Conservation (phyloP, 2,113 vertebrate species). For the Perca schrenkii region DNA sequence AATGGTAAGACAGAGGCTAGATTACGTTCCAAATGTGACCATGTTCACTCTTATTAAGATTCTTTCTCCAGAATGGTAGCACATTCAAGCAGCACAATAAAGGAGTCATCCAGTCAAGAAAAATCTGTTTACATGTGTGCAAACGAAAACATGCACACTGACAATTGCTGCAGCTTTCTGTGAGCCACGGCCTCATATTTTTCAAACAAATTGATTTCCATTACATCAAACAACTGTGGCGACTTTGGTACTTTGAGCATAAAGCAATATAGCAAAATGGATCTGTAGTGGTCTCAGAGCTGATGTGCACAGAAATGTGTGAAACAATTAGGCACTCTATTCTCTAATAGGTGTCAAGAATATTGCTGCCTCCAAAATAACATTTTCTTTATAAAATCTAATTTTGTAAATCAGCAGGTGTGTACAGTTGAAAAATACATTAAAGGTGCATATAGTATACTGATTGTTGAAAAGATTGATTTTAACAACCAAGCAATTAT, state of each 20-base stretch:
- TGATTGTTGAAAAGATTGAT: slow-evolving; percentile 49
- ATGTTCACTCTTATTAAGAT: slow-evolving; percentile 23
- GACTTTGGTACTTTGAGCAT: slow-evolving; percentile 54
- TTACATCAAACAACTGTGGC: slow-evolving; percentile 67
- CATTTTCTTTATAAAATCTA: slow-evolving; percentile 65
- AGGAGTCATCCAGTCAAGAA: slow-evolving; percentile 64
- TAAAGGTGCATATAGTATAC: slow-evolving; percentile 23
- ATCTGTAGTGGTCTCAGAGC: slow-evolving; percentile 28
- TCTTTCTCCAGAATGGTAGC: slow-evolving; percentile 14
- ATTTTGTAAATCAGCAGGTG: slow-evolving; percentile 68
- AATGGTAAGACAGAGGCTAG: neutral
- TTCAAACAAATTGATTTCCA: slow-evolving; percentile 75
- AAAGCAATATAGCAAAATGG: slow-evolving; percentile 54
- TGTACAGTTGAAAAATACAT: slow-evolving; percentile 42
- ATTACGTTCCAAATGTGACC: slow-evolving; percentile 19
- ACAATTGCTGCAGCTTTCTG: slow-evolving; percentile 56
- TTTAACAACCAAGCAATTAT: slow-evolving; percentile 19
- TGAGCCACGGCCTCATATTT: slow-evolving; percentile 47
- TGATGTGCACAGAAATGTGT: slow-evolving; percentile 53
- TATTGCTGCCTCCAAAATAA: slow-evolving; percentile 58
- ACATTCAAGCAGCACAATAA: slow-evolving; percentile 50
- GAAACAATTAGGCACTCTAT: slow-evolving; percentile 50
- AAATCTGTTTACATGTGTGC: slow-evolving; percentile 50
- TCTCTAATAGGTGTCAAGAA: slow-evolving; percentile 70
- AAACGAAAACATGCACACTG: slow-evolving; percentile 41